A percentile compares a stretch with the other conserved stretches of the same genome.
Conservation (phyloP, 2,888 invertebrate genomes). For the Sepiola atlantica region DNA sequence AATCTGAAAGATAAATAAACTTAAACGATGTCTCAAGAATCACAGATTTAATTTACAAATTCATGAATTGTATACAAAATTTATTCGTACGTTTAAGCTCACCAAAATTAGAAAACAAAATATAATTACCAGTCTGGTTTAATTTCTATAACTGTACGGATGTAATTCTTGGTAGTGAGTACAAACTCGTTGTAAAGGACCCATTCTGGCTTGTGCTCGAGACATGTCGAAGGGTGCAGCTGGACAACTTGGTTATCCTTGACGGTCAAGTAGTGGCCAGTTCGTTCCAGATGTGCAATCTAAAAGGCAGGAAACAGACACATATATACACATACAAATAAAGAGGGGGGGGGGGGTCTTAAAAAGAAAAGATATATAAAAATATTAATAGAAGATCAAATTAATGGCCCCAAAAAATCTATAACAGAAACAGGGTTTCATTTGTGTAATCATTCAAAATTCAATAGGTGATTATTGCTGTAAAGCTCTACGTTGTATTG, state of each 20-base stretch:
- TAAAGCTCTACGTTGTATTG: too few species aligned
- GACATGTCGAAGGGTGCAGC: constrained; percentile 97
- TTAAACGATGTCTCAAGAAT: too few species aligned
- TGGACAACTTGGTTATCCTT: constrained; percentile 99
- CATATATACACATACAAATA: not conserved
- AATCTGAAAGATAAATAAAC: too few species aligned
- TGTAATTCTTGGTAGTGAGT: constrained; percentile 99
- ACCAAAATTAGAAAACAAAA: not conserved
- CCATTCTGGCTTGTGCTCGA: constrained; percentile 99
- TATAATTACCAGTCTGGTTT: constrained; percentile 85
- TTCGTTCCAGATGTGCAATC: constrained; percentile 96
- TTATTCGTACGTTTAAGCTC: not conserved
- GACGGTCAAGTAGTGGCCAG: constrained; percentile 97
- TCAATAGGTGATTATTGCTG: too few species aligned
- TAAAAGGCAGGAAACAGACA: constrained; percentile 55
- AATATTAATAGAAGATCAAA: too few species aligned
- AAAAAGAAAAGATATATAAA: too few species aligned
- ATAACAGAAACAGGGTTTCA: too few species aligned
- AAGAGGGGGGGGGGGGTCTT: too few species aligned
- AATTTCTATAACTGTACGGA: constrained; percentile 97
- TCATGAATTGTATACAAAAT: not conserved
- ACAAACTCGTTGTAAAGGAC: constrained; percentile 99
- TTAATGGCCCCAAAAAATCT: too few species aligned
- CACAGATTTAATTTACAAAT: not conserved
- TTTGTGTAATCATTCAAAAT: too few species aligned